Evolutionary conservation across 2,797 vertebrate species (phyloP), one percentile per base, ranked within the genome.

Genomic region (Xiphophorus birchmanni): DNA sequence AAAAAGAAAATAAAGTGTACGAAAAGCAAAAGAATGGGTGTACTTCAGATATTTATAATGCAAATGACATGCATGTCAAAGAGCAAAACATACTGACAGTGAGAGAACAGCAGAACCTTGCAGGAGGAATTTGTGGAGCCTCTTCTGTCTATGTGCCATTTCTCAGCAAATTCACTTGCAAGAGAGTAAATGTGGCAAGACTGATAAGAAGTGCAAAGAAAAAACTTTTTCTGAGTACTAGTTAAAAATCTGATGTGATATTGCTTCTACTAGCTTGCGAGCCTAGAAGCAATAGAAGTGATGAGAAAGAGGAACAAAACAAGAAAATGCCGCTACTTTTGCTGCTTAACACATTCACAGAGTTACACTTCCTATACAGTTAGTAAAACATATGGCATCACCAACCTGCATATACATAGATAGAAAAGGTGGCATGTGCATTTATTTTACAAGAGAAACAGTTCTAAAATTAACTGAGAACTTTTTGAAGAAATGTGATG

Each of bases 21-120:
- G 37, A 29, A 69, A 29, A 67, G 74, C 37, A 44, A 32, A 54
- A 40, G 78, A 48, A 56, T 50, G 69, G 79, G 72, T 52, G 80
- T 56, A 80, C 84, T 90, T 74, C 76, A 90, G 91, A 94, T 95
- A 94, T 94, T 92, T 91, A 95, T 94, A 94, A 95, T 95, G 94
- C 90, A 94, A 94, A 95, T 93, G 94, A 95, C 92, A 93, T 92
- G 92, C 92, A 94, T 94, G 91, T 94, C 92, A 95, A 92, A 95
- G 88, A 86, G 92, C 87, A 92, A 94, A 92, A 95, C 90, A 95
- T 95, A 96, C 86, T 91, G 93, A 92, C 93, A 94, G 90, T 92
- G 91, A 93, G 92, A 94, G 94, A 92, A 95, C 91, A 95, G 95
- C 92, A 89, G 93, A 90, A 80, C 83, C 86, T 73, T 76, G 81